A percentile compares a stretch with the other conserved stretches of the same genome.
phyloP scores from a whole-genome alignment of 2,888 invertebrate species.

The Slavum lentiscoides region DNA sequence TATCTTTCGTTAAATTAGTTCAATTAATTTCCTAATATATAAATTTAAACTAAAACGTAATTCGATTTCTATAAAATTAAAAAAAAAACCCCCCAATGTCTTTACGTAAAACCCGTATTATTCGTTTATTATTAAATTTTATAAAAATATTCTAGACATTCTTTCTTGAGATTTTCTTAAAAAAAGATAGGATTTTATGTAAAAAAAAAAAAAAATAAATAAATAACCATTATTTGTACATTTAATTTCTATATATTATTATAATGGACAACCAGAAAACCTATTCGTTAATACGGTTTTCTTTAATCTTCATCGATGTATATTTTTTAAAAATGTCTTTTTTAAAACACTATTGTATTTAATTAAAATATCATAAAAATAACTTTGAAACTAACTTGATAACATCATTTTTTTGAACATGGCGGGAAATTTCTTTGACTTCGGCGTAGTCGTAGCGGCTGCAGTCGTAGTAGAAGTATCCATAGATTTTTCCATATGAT shows the following conservation, averaged over 20 bases:
- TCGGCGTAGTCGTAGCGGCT: conserved; percentile 6
- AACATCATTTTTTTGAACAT: conserved; percentile 50
- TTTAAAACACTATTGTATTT: no score
- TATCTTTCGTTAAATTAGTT: neutral
- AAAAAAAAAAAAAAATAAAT: no score
- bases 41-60: neutral
- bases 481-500: conserved; percentile 14
- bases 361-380: neutral
- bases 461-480: conserved; percentile 20
- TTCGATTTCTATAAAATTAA: neutral
- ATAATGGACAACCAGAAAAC: no score
- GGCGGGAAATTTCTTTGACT: conserved; percentile 42
- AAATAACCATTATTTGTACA: no score
- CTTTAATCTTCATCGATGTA: no score
- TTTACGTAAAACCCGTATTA: neutral
- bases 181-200: no score
- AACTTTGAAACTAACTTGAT: conserved; percentile 38
- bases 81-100: neutral
- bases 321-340: no score
- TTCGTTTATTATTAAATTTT: no score
- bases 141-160: no score
- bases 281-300: no score
- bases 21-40: neutral
- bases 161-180: no score
- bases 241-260: no score